Base-by-base conservation (phyloP, 2,113 vertebrate genomes). In the Pao palembangensis region DNA sequence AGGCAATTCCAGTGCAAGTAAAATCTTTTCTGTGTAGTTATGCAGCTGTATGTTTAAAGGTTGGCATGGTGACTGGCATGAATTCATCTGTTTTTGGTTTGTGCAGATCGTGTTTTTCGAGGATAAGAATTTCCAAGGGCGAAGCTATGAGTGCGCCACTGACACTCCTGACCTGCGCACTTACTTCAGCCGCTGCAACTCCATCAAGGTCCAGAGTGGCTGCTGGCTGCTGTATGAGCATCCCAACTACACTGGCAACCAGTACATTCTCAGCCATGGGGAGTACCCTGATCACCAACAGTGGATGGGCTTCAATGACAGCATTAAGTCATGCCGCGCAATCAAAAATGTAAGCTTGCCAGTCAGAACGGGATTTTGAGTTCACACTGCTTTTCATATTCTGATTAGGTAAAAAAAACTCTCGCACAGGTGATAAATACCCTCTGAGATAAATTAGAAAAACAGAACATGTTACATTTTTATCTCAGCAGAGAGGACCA, bases 211-310 rank as follows among this genome's bases (percentile, higher is more conserved):
- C 64, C 88, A 91, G 62, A 84, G 72, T n/a, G 88, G 87, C 7
- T 79, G 73, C 61, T 91, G 89, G 88, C 86, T 89, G 63, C 69
- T 91, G 46, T 91, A 87, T 11, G 90, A 91, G 63, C 85, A 69
- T 14, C 82, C 87, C 53, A 85, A 79, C 75, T 91, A 75, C 68
- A 76, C 73, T 38, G 90, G 89, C 2, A 85, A 83, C 83, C 87
- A 89, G 81, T 91, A 89, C 48, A 57, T 89, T 34, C 79, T 91
- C 55, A 85, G 64, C 61, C 79, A 78, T 0, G 89, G 90, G n/a
- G 88, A 91, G 59, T 91, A 91, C 41, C 31, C 75, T 0, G 88
- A 91, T 69, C 86, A 71, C 73, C 87, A 89, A 61, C 88, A 78
- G 43, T 90, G 88, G 86, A 82, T 89, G 84, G 88, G 88, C 38